phyloP scores from a whole-genome alignment of 2,113 vertebrate genomes.

The Cinclus mexicanus region DNA sequence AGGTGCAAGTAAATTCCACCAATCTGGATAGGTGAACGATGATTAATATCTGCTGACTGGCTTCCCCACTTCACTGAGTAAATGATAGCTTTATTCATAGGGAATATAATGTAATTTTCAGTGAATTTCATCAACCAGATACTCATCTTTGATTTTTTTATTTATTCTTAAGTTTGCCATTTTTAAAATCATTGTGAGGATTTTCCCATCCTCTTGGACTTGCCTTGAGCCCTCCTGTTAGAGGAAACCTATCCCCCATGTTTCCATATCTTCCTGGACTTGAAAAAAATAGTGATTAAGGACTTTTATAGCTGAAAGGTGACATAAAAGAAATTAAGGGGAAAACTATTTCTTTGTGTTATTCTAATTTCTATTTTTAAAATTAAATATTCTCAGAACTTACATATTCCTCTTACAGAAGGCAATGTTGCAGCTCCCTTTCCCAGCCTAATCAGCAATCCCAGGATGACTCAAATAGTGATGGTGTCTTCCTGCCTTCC shows the following conservation, averaged over 20 bases:
- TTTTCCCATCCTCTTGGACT: background rate
- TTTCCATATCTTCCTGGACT: background rate
- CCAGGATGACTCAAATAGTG: background rate
- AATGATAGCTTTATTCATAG: slow-evolving; percentile 9
- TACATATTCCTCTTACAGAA: background rate
- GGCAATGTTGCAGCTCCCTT: background rate
- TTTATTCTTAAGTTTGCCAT: background rate
- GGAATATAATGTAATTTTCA: slow-evolving; percentile 11
- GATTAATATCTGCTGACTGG: slow-evolving; percentile 60
- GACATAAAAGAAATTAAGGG: background rate
- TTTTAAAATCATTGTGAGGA: background rate
- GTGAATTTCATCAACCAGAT: background rate
- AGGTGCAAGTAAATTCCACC: slow-evolving; percentile 12
- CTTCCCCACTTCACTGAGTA: slow-evolving; percentile 4
- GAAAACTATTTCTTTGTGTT: background rate
- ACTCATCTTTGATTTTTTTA: background rate
- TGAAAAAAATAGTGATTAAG: background rate
- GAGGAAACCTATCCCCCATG: background rate
- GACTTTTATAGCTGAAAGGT: background rate
- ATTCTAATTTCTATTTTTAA: background rate
- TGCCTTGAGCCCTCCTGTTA: background rate
- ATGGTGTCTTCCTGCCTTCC: background rate
- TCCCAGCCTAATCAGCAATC: background rate
- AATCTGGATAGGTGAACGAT: background rate
- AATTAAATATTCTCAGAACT: background rate